phyloP scores from a whole-genome alignment of 1,140 invertebrate genomes.

The Aphelinus certus region DNA sequence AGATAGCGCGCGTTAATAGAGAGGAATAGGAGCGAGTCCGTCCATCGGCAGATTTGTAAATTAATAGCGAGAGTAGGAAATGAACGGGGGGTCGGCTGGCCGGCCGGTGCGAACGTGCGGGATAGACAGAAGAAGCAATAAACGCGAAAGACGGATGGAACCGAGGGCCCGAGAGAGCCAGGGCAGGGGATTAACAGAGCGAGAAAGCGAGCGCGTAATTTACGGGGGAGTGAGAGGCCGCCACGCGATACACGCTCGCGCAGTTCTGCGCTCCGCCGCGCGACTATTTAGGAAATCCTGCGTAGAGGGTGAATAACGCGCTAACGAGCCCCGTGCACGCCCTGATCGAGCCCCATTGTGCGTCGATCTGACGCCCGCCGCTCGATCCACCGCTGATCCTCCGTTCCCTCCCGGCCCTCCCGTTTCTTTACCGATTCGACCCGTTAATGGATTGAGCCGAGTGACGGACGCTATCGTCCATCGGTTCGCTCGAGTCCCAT shows the following conservation, averaged over 20 bases:
- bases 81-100: background rate
- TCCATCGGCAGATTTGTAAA: slow-evolving; percentile 1
- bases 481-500: background rate
- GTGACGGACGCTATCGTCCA: background rate
- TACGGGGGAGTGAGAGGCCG: background rate
- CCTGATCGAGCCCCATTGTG: slow-evolving; percentile 9
- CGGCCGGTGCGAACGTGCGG: background rate
- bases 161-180: background rate
- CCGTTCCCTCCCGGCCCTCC: background rate
- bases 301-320: slow-evolving; percentile 52
- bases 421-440: background rate
- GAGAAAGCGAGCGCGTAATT: slow-evolving; percentile 12
- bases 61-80: slow-evolving; percentile 10
- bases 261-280: background rate
- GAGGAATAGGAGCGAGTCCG: background rate
- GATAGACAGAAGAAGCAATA: slow-evolving; percentile 15
- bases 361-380: background rate
- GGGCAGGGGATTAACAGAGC: background rate
- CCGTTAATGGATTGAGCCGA: background rate
- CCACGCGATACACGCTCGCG: background rate
- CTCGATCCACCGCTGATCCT: background rate
- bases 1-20: background rate
- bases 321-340: slow-evolving; percentile 45
- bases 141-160: background rate
- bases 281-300: slow-evolving; percentile 43